phyloP scores from a whole-genome alignment of 1,140 invertebrate species.

The Zaprionus ghesquierei region DNA sequence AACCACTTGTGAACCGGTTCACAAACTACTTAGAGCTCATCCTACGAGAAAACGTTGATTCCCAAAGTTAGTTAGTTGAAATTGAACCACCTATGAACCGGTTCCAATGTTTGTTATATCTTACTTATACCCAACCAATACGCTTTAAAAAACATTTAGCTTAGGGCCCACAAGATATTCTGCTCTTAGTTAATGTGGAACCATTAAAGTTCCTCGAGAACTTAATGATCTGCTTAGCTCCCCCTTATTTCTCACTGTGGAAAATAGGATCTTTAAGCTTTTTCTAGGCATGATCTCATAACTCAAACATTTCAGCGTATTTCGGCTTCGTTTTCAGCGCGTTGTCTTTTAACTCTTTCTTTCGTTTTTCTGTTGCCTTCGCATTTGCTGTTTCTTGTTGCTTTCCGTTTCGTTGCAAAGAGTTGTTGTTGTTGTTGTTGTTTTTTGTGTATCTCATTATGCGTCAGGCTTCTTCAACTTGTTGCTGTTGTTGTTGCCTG shows the following conservation, averaged over 20 bases:
- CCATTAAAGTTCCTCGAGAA: not conserved
- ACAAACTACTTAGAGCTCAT: no score
- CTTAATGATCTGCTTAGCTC: not conserved
- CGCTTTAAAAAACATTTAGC: no score
- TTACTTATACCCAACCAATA: no score
- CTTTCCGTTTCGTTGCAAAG: slow-evolving; percentile 59
- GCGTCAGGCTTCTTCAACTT: slow-evolving; percentile 49
- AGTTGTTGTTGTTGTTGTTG: slow-evolving; percentile 33
- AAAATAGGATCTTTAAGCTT: not conserved
- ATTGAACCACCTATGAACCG: no score
- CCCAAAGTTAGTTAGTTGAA: no score
- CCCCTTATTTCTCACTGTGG: not conserved
- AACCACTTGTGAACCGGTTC: no score
- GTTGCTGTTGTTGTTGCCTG: slow-evolving; percentile 20
- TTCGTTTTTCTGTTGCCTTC: slow-evolving; percentile 5
- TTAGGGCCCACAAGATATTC: not conserved
- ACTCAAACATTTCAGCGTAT: slow-evolving; percentile 13
- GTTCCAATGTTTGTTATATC: no score
- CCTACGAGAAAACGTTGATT: no score
- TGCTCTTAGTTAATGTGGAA: not conserved
- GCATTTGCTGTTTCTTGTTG: slow-evolving; percentile 35
- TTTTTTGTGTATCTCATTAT: slow-evolving; percentile 69
- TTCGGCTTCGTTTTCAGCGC: slow-evolving; percentile 21
- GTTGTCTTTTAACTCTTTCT: slow-evolving; percentile 14
- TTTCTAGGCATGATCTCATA: slow-evolving; percentile 4